Percentiles rank a stretch among this genome's conserved stretches.
phyloP scores from a whole-genome alignment of 1,140 invertebrate species.

The Brachionus plicatilis region DNA sequence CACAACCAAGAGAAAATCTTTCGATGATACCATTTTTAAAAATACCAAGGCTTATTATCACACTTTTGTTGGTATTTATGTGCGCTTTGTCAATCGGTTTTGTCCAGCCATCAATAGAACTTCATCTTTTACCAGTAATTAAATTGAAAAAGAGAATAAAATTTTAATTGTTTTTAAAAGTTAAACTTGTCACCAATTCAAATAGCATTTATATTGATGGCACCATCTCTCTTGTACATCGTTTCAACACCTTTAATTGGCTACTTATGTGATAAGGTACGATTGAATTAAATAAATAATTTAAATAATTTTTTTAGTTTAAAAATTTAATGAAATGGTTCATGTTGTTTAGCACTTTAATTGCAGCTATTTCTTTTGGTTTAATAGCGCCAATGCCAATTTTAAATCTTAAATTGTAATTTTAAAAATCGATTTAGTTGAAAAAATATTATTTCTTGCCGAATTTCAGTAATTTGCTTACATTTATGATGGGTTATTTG shows the following conservation, averaged over 20 bases:
- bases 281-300: neutral
- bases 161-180: neutral
- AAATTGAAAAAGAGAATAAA: neutral
- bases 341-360: neutral
- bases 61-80: slow-evolving; percentile 8
- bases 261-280: slow-evolving; percentile 15
- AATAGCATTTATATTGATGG: neutral
- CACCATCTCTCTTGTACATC: neutral
- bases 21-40: slow-evolving; percentile 27
- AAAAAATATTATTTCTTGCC: neutral
- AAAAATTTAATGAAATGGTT: neutral
- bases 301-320: neutral
- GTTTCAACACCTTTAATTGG: slow-evolving; percentile 28
- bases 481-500: slow-evolving; percentile 2
- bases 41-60: slow-evolving; percentile 8
- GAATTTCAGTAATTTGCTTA: neutral
- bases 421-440: neutral
- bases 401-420: slow-evolving; percentile 11
- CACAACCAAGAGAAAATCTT: neutral
- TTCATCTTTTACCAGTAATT: slow-evolving; percentile 24
- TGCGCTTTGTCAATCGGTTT: slow-evolving; percentile 7
- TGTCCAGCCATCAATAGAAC: slow-evolving; percentile 25
- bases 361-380: neutral
- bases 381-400: neutral
- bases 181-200: neutral